These are phyloP conservation scores for Cosmorhoe ocellata DNA, from an alignment of 2,888 invertebrate genomes.

Conservation along the genomic window DNA sequence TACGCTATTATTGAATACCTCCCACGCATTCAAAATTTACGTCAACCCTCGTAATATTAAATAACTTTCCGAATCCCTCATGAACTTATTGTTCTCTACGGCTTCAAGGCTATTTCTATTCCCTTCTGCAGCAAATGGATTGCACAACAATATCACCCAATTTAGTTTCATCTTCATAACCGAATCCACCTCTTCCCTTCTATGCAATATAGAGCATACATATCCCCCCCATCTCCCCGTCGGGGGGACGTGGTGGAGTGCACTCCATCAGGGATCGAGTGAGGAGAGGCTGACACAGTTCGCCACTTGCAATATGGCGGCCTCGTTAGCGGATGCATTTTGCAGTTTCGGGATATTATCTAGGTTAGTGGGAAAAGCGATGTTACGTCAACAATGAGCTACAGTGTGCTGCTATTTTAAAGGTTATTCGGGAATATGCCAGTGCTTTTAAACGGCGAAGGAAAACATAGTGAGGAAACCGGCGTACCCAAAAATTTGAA, in stretches of 20 bases:
- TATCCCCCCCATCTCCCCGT: not conserved
- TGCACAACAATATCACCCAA: conserved; percentile 6
- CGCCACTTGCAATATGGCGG: conserved; percentile 21
- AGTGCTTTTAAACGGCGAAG: no score
- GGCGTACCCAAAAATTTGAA: no score
- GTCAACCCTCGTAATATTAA: conserved; percentile 1
- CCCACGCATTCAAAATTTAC: not conserved
- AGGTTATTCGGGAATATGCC: not conserved
- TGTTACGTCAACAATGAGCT: conserved; percentile 14
- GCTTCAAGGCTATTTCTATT: conserved; percentile 6
- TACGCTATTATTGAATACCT: conserved; percentile 9
- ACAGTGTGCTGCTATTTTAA: conserved; percentile 8
- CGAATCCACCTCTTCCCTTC: not conserved
- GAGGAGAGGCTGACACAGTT: conserved; percentile 22
- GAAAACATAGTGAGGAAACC: no score
- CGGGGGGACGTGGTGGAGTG: conserved; percentile 24
- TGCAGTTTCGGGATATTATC: conserved; percentile 24
- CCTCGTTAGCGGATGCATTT: conserved; percentile 27
- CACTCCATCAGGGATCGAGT: conserved; percentile 29
- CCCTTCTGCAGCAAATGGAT: conserved; percentile 3
- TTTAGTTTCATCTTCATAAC: conserved; percentile 4
- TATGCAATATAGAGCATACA: conserved; percentile 1
- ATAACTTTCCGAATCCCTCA: conserved; percentile 4
- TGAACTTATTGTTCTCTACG: not conserved
- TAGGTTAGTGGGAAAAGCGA: conserved; percentile 21